Base-by-base conservation (phyloP, 2,888 invertebrate species). In the Drosophila atripex region DNA sequence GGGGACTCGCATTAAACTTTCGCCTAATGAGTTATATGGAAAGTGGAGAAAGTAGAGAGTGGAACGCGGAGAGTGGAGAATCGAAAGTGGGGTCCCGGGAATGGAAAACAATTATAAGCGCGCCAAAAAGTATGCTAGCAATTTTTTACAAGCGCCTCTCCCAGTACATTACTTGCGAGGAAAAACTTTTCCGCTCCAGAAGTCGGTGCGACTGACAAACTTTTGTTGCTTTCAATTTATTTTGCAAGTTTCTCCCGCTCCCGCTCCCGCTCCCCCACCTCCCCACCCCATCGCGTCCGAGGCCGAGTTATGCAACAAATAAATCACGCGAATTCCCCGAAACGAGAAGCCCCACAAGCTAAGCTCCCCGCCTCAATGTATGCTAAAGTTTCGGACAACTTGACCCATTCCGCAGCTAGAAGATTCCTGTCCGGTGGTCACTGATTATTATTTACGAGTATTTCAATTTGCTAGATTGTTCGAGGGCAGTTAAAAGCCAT, bases 191-290 rank as follows among this genome's bases (percentile, higher is more conserved):
- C 2, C 63, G 50, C 60, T 63, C 28, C 59, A 54, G 14, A 46
- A 45, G 57, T 54, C 52, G 52, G 56, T 57, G 61, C 66, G 61
- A 59, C 78, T 69, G 75, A 72, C 82, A 84, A 82, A 82, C 77
- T 82, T 64, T 84, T 78, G 69, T 73, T 78, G 68, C 82, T 77
- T 85, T 78, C 82, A 82, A 82, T 82, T 82, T 85, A 82, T 82
- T 70, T 80, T 76, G 73, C 63, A 71, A 73, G 76, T 75, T 63
- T 60, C 43, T 38, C 51, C 50, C 49, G 47, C 30, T 49, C 58
- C 43, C 30, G 47, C 30, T 49, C 58, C 43, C 30, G 47, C 30
- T 49, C 58, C 43, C 30, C 51, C n/a, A n/a, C 50, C 30, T 49
- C 58, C 43, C 30, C 51, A 50, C 49, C 52, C 25, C 53, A 39